phyloP scores from a whole-genome alignment of 2,113 vertebrate genomes.

The Pantherophis guttatus region DNA sequence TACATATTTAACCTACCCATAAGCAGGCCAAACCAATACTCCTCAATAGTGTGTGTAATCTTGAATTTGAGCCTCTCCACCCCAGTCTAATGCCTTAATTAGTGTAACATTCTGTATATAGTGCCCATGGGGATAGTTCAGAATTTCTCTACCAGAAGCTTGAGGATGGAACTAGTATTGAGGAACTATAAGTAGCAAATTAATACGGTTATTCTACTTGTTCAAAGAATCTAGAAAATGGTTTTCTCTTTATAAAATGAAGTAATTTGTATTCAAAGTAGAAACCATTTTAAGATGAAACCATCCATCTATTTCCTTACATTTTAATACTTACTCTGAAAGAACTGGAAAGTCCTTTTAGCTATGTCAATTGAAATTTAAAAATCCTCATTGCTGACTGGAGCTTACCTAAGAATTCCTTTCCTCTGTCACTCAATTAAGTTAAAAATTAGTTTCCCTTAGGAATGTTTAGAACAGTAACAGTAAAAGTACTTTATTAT shows the following conservation, averaged over 20 bases:
- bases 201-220: neutral
- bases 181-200: neutral
- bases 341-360: constrained; percentile 20
- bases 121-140: neutral
- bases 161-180: neutral
- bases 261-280: neutral
- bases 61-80: neutral
- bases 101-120: neutral
- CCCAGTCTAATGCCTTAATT: neutral
- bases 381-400: neutral
- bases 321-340: neutral
- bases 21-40: neutral
- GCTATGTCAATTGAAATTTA: neutral
- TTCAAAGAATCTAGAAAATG: constrained; percentile 1
- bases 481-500: neutral
- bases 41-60: neutral
- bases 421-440: neutral
- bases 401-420: neutral
- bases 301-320: neutral
- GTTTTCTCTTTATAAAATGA: constrained; percentile 1
- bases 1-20: neutral
- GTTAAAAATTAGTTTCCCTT: neutral
- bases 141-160: neutral
- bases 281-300: constrained; percentile 37
- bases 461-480: neutral